A percentile compares a stretch with the other conserved stretches of the same genome.
Conservation (phyloP, 1,140 invertebrate genomes). For the Achroia grisella region DNA sequence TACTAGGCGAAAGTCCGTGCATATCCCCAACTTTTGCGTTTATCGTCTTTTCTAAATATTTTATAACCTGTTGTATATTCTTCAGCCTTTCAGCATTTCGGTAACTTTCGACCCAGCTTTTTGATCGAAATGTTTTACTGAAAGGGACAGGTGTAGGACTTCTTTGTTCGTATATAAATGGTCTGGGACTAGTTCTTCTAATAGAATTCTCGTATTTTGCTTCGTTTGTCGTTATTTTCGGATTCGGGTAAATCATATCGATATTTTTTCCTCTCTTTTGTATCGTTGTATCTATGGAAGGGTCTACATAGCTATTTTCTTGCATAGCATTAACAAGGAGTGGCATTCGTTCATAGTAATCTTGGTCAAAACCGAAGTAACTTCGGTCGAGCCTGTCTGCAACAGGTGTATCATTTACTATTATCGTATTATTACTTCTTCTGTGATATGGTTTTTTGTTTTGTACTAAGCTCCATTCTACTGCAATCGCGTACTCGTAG, state of each 20-base stretch:
- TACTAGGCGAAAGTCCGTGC: conserved; percentile 25
- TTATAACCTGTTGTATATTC: conserved; percentile 61
- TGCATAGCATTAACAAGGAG: conserved; percentile 59
- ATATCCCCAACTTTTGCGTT: conserved; percentile 55
- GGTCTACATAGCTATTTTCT: conserved; percentile 48
- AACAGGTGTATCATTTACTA: conserved; percentile 30
- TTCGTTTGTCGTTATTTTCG: conserved; percentile 6
- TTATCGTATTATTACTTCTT: conserved; percentile 17
- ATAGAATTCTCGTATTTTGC: conserved; percentile 9
- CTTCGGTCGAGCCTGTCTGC: conserved; percentile 54
- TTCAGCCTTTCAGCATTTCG: conserved; percentile 57
- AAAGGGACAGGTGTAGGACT: conserved; percentile 57
- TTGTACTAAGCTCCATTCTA: conserved; percentile 62
- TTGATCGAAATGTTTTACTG: conserved; percentile 41
- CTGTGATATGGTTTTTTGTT: conserved; percentile 23
- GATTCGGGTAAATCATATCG: conserved; percentile 6
- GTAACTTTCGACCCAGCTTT: conserved; percentile 55
- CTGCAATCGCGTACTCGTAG: conserved; percentile 63
- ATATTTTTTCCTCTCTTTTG: conserved; percentile 17
- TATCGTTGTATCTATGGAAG: conserved; percentile 21
- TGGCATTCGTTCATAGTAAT: conserved; percentile 65
- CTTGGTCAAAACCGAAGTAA: conserved; percentile 62
- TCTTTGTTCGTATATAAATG: conserved; percentile 54
- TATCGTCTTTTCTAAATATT: conserved; percentile 60
- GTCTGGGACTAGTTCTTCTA: conserved; percentile 52